Conservation (phyloP, 1,140 invertebrate species). For the Brachionus manjavacas region DNA sequence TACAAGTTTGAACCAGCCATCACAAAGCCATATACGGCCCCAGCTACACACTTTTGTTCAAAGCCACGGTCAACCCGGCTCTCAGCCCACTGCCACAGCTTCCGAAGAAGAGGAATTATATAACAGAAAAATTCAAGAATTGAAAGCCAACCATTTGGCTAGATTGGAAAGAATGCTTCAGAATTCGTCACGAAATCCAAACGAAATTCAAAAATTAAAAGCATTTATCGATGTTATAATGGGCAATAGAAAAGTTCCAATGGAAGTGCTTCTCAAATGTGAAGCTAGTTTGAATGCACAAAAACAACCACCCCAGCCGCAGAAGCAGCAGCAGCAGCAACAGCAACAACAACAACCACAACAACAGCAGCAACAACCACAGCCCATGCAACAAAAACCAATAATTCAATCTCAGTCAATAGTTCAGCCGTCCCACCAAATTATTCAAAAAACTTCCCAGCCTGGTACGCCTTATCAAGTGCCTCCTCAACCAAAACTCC, state of each 20-base stretch:
- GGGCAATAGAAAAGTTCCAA: not conserved
- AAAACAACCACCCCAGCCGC: not conserved
- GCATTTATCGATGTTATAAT: constrained; percentile 38
- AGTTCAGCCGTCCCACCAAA: not conserved
- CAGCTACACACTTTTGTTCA: not conserved
- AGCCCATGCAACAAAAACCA: not conserved
- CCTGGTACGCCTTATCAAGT: not conserved
- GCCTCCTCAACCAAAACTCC: not conserved
- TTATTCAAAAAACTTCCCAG: not conserved
- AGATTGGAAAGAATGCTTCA: not conserved
- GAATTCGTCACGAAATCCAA: not conserved
- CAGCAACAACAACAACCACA: too few relatives aligned
- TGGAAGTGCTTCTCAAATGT: constrained; percentile 33
- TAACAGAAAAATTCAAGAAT: constrained; percentile 35
- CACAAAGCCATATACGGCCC: not conserved
- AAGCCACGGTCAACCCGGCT: not conserved
- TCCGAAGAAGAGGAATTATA: constrained; percentile 29
- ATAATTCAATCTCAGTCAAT: not conserved
- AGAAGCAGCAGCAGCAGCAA: not conserved
- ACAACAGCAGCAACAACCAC: not conserved
- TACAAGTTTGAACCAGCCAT: not conserved
- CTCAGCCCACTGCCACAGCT: not conserved
- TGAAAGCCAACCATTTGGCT: constrained; percentile 35
- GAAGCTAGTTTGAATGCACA: constrained; percentile 11
- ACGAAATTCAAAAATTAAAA: constrained; percentile 24